phyloP scores from a whole-genome alignment of 23 tunicate species.

The Corella eumyota region DNA sequence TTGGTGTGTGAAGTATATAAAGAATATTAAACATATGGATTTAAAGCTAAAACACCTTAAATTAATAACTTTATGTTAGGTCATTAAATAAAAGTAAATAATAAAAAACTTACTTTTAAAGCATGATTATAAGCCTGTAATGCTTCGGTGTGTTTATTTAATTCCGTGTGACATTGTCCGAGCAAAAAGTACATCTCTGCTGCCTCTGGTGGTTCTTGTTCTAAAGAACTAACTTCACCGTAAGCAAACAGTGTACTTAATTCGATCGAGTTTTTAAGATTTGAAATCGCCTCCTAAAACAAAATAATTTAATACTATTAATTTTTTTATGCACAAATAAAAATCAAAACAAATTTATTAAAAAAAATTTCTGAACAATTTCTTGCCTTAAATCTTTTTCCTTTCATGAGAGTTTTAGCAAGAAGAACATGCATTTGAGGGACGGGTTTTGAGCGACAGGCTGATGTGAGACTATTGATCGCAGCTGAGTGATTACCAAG shows the following conservation, averaged over 20 bases:
- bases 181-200: conserved; percentile 66
- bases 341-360: not conserved
- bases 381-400: conserved; percentile 47
- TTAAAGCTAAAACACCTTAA: too few species aligned
- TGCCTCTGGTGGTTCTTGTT: conserved; percentile 20
- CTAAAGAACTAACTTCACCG: not conserved
- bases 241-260: conserved; percentile 19
- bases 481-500: conserved; percentile 76
- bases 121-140: conserved; percentile 61
- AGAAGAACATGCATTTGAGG: conserved; percentile 66
- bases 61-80: too few species aligned
- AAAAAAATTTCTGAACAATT: too few species aligned
- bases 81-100: not conserved
- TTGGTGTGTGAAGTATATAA: not conserved
- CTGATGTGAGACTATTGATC: conserved; percentile 30
- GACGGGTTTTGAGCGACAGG: conserved; percentile 61
- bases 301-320: not conserved
- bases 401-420: conserved; percentile 80
- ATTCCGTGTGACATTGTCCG: conserved; percentile 69
- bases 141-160: conserved; percentile 36
- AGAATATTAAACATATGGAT: too few species aligned
- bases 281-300: conserved; percentile 56
- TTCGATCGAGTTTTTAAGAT: conserved; percentile 52
- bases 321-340: not conserved
- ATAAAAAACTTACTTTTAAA: conserved; percentile 27